Evolutionary conservation across 2,113 vertebrate genomes (phyloP).

Genomic region (Gallinago undulata): DNA sequence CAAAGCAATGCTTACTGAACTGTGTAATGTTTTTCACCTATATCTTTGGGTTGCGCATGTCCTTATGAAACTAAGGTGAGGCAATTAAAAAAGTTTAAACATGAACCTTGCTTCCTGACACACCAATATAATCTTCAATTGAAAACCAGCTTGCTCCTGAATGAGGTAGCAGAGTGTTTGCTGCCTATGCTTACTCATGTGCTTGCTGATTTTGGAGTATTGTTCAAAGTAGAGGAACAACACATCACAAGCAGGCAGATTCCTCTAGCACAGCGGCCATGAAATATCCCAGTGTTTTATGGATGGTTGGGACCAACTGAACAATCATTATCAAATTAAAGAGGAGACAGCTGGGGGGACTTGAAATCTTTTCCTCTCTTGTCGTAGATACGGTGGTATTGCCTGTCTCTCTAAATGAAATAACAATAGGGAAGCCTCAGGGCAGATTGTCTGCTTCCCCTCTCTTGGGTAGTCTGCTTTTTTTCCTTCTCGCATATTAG

Average conservation of each 20-base stretch:
- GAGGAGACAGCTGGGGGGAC: background rate
- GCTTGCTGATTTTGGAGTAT: background rate
- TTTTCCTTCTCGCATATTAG: background rate
- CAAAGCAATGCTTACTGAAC: background rate
- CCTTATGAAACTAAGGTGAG: background rate
- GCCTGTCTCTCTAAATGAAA: constrained; percentile 14
- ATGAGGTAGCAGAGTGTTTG: background rate
- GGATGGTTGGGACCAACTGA: background rate
- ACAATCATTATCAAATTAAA: background rate
- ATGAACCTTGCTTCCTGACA: background rate
- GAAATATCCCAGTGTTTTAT: background rate
- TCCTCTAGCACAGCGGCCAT: background rate
- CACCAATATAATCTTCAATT: background rate
- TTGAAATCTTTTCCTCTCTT: background rate
- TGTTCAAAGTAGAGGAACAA: background rate
- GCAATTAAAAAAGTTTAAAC: background rate
- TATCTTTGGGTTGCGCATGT: background rate
- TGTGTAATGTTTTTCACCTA: background rate
- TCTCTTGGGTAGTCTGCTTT: background rate
- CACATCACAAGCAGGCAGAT: background rate
- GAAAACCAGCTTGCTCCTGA: background rate
- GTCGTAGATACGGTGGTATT: background rate
- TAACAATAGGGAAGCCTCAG: constrained; percentile 8
- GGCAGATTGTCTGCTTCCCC: background rate
- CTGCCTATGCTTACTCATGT: background rate